Conservation (phyloP, 2,797 vertebrate genomes). For the Diglossa cyanea region DNA sequence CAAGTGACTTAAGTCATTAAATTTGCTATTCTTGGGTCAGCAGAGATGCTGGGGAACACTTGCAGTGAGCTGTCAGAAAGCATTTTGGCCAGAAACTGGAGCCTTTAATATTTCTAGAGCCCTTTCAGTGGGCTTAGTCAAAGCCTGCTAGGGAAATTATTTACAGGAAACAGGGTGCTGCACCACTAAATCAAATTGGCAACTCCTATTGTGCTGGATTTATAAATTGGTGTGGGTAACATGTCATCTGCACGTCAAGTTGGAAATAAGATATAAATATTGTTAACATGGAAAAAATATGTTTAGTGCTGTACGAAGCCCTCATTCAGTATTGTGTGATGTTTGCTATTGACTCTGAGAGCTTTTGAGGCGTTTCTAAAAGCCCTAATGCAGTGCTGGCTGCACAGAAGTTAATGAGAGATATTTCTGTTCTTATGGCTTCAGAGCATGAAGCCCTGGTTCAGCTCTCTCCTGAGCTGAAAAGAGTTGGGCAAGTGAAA, state of each 20-base stretch:
- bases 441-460: background rate
- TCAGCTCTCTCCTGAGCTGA: background rate
- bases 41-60: background rate
- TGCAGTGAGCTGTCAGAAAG: background rate
- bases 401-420: background rate
- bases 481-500: background rate
- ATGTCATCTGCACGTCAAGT: background rate
- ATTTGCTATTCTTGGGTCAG: background rate
- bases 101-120: background rate
- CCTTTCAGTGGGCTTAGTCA: background rate
- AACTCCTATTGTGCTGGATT: background rate
- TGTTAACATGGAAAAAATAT: background rate
- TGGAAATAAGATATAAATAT: constrained; percentile 8
- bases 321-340: background rate
- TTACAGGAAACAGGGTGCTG: background rate
- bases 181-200: background rate
- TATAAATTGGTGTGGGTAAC: background rate
- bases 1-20: background rate
- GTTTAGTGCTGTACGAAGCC: background rate
- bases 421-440: background rate
- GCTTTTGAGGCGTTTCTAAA: background rate
- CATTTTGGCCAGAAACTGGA: background rate
- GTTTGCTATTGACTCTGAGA: background rate
- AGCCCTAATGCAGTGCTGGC: background rate
- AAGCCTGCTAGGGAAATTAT: background rate